Conservation (phyloP, 2,113 vertebrate genomes). For the Galemys pyrenaicus region DNA sequence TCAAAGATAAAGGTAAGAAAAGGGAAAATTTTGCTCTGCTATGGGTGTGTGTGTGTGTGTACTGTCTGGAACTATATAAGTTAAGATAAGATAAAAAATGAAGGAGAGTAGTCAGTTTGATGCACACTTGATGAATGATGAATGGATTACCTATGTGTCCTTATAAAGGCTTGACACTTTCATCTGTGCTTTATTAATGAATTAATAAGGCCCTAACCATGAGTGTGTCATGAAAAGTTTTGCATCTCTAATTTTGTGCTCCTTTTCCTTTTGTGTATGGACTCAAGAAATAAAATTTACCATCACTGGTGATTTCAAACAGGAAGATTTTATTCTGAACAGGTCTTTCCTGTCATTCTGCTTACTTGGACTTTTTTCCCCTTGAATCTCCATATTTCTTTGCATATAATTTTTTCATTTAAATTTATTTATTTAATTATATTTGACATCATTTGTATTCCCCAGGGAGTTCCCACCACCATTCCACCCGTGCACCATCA, state of each 20-base stretch:
- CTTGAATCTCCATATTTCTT: not conserved
- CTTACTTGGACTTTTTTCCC: not conserved
- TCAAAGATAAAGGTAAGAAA: constrained; percentile 26
- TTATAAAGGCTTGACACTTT: not conserved
- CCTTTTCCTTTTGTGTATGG: not conserved
- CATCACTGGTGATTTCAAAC: not conserved
- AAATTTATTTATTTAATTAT: too few species aligned
- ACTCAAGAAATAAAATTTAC: not conserved
- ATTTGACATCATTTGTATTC: too few species aligned
- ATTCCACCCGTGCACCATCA: too few species aligned
- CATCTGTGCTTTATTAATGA: not conserved
- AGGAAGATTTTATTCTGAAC: constrained; percentile 9
- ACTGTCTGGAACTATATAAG: too few species aligned
- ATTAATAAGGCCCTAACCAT: not conserved
- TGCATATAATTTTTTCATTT: too few species aligned
- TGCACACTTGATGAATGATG: not conserved
- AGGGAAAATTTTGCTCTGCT: constrained; percentile 1
- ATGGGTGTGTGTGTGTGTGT: not conserved
- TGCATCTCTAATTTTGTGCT: not conserved
- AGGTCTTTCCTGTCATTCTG: not conserved
- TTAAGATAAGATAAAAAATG: not conserved
- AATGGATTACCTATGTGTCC: not conserved
- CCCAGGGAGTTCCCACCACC: too few species aligned
- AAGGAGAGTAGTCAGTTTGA: not conserved
- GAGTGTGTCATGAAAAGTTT: not conserved